A percentile compares a stretch with the other conserved stretches of the same genome.
Evolutionary conservation across 92 coral and sea anemone genomes (phyloP).

Genomic region (Palythoa grandis): DNA sequence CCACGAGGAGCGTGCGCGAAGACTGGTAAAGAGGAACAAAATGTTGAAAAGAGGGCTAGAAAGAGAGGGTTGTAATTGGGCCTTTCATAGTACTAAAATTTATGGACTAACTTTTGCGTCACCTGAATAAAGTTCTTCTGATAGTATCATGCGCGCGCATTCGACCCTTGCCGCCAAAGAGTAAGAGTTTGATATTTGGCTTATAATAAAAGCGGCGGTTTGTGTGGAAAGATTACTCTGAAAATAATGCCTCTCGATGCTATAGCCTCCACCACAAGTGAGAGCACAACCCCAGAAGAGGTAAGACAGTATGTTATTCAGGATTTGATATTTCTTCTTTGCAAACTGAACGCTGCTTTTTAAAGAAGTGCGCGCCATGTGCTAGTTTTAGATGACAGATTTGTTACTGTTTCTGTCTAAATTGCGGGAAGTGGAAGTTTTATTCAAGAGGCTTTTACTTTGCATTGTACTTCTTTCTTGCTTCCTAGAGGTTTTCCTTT

Average conservation of each 20-base stretch:
- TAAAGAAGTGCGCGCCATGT: constrained; percentile 27
- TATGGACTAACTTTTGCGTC: not conserved
- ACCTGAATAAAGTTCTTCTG: not conserved
- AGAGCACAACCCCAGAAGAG: constrained; percentile 86
- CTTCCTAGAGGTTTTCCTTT: not conserved
- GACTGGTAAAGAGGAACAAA: constrained; percentile 53
- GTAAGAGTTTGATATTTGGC: not conserved
- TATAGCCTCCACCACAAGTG: constrained; percentile 75
- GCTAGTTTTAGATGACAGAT: not conserved
- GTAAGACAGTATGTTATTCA: constrained; percentile 37
- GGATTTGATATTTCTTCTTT: not conserved
- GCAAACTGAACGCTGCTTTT: not conserved
- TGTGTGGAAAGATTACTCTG: constrained; percentile 4
- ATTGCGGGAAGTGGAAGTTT: not conserved
- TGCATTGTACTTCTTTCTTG: not conserved
- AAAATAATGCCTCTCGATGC: constrained; percentile 81
- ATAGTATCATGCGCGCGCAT: constrained; percentile 20
- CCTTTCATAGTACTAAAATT: not conserved
- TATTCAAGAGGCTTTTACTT: not conserved
- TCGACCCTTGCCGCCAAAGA: constrained; percentile 48
- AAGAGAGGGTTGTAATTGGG: not conserved
- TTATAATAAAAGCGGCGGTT: constrained; percentile 12
- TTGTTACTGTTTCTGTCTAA: not conserved
- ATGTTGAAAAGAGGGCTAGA: not conserved
- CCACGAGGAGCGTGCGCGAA: constrained; percentile 72